Conservation (phyloP, 2,113 vertebrate species). For the Cisticola juncidis region DNA sequence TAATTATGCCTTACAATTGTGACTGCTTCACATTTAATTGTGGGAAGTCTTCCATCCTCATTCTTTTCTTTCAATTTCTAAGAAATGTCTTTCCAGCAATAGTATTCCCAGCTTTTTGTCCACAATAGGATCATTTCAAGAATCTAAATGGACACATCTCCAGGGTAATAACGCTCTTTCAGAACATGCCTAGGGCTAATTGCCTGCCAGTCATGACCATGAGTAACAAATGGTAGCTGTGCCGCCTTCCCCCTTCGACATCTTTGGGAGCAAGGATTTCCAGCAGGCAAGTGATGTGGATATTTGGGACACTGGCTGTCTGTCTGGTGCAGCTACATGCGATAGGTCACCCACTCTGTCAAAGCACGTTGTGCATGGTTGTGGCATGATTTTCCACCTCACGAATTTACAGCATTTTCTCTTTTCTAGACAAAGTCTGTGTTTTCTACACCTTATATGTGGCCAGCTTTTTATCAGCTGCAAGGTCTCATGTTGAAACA, state of each 20-base stretch:
- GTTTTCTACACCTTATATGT: not conserved
- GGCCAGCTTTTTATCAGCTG: not conserved
- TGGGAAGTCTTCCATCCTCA: not conserved
- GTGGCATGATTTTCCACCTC: not conserved
- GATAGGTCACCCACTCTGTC: fast-evolving
- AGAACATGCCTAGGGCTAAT: not conserved
- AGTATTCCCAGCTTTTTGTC: not conserved
- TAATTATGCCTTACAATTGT: not conserved
- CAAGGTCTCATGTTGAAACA: not conserved
- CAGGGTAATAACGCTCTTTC: not conserved
- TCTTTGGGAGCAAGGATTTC: not conserved
- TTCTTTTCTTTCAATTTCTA: constrained; percentile 5
- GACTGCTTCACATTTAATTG: not conserved
- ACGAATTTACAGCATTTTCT: not conserved
- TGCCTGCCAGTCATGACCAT: not conserved
- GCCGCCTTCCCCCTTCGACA: fast-evolving
- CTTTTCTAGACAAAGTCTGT: not conserved
- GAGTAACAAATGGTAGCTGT: not conserved
- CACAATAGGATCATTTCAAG: not conserved
- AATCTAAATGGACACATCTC: not conserved
- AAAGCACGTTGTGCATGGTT: fast-evolving
- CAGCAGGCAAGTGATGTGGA: not conserved
- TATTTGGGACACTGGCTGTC: not conserved
- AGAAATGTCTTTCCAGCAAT: not conserved
- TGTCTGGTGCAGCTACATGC: not conserved